These are phyloP conservation scores for Cataglyphis cursor DNA, from an alignment of 2,888 invertebrate species.

Conservation along the genomic window DNA sequence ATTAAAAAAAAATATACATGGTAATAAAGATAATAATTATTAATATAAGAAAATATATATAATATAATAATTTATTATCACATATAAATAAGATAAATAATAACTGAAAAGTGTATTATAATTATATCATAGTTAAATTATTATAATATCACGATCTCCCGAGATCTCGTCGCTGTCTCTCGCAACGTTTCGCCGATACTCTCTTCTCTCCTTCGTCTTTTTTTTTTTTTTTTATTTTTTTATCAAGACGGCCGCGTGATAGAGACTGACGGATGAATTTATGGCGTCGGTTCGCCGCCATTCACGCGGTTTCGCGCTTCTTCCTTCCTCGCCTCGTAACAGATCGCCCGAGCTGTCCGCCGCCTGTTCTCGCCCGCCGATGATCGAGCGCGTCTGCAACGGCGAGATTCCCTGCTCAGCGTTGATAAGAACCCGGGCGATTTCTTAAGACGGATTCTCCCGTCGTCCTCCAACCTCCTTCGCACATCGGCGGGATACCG, in stretches of 20 bases:
- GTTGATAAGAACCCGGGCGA: slow-evolving; percentile 78
- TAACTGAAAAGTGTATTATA: background rate
- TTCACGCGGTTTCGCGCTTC: slow-evolving; percentile 61
- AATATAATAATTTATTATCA: background rate
- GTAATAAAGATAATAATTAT: background rate
- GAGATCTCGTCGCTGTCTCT: slow-evolving; percentile 3
- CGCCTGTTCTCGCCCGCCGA: slow-evolving; percentile 69
- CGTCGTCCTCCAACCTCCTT: slow-evolving; percentile 18
- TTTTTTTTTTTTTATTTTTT: slow-evolving; percentile 18
- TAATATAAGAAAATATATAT: background rate
- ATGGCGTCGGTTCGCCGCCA: slow-evolving; percentile 53
- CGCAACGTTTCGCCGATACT: slow-evolving; percentile 20
- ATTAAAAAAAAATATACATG: background rate
- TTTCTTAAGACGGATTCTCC: slow-evolving; percentile 79
- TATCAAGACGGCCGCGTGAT: slow-evolving; percentile 49
- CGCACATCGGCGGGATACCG: slow-evolving; percentile 10
- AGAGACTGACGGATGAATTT: slow-evolving; percentile 57
- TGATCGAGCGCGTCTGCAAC: slow-evolving; percentile 75
- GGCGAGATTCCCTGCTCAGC: slow-evolving; percentile 74
- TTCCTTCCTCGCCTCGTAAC: slow-evolving; percentile 66
- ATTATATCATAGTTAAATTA: background rate
- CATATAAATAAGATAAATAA: background rate
- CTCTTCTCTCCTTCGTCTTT: background rate
- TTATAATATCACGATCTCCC: slow-evolving; percentile 20
- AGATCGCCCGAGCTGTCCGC: slow-evolving; percentile 73